Evolutionary conservation across 2,888 invertebrate species (phyloP).

Genomic region (Steinernema carpocapsae): DNA sequence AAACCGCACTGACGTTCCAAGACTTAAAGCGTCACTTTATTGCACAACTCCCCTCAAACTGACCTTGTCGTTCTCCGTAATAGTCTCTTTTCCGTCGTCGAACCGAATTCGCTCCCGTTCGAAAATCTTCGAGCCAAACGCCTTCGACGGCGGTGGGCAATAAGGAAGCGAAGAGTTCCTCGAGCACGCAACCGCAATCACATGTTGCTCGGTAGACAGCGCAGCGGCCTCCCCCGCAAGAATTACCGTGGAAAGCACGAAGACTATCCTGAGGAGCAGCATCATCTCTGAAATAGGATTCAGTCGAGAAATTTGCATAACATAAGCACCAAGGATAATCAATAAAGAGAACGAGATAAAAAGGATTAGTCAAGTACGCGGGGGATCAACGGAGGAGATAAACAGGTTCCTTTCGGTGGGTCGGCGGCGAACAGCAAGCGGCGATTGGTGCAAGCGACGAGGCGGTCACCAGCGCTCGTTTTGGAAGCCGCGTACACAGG

Average conservation of each 20-base stretch:
- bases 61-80: slow-evolving; percentile 22
- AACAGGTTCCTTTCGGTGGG: slow-evolving; percentile 33
- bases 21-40: no score
- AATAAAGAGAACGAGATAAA: slow-evolving; percentile 30
- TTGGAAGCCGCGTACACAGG: slow-evolving; percentile 23
- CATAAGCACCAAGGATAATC: slow-evolving; percentile 26
- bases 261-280: neutral
- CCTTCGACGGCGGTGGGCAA: slow-evolving; percentile 1
- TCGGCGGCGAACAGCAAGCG: neutral
- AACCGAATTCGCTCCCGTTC: neutral
- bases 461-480: slow-evolving; percentile 15
- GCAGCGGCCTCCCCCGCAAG: neutral
- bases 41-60: slow-evolving; percentile 1
- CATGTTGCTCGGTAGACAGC: slow-evolving; percentile 19
- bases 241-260: neutral
- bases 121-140: neutral
- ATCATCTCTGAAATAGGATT: neutral
- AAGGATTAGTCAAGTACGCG: slow-evolving; percentile 35
- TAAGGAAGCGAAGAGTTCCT: slow-evolving; percentile 21
- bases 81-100: slow-evolving; percentile 19
- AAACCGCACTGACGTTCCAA: no score
- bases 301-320: slow-evolving; percentile 12
- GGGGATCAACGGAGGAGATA: slow-evolving; percentile 31
- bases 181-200: slow-evolving; percentile 19
- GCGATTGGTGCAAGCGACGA: neutral